Conservation (phyloP, 2,888 invertebrate species). For the Pelosia muscerda region DNA sequence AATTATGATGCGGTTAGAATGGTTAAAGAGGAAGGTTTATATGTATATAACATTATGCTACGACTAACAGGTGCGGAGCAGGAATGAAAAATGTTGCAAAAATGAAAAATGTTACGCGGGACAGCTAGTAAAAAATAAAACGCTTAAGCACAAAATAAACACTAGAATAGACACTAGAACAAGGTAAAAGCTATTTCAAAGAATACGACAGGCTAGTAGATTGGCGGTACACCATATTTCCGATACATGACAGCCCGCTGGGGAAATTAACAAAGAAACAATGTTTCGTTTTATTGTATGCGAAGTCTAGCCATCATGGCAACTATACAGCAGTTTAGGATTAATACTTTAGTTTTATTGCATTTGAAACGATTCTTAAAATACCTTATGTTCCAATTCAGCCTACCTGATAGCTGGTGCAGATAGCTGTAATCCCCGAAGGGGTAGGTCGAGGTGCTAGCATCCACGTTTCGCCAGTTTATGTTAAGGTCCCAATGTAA, state of each 20-base stretch:
- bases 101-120: too few relatives aligned
- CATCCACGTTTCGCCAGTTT: too few relatives aligned
- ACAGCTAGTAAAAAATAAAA: neutral
- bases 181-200: constrained; percentile 9
- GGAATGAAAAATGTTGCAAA: too few relatives aligned
- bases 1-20: too few relatives aligned
- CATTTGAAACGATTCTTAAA: neutral
- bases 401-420: neutral
- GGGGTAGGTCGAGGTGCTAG: too few relatives aligned
- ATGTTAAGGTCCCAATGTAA: too few relatives aligned
- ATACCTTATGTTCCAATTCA: neutral
- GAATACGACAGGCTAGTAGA: neutral
- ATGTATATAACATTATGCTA: too few relatives aligned
- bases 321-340: neutral
- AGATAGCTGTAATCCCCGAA: too few relatives aligned
- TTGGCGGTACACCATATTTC: constrained; percentile 19
- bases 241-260: constrained; percentile 41
- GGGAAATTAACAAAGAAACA: constrained; percentile 47
- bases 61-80: too few relatives aligned
- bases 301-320: neutral
- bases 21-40: too few relatives aligned
- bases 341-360: neutral
- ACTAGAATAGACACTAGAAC: neutral
- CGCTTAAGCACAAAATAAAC: neutral
- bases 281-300: constrained; percentile 19